Evolutionary conservation across 2,888 invertebrate genomes (phyloP), one percentile per base, ranked within the genome.

Genomic region (Kuschelorhynchus macadamiae): DNA sequence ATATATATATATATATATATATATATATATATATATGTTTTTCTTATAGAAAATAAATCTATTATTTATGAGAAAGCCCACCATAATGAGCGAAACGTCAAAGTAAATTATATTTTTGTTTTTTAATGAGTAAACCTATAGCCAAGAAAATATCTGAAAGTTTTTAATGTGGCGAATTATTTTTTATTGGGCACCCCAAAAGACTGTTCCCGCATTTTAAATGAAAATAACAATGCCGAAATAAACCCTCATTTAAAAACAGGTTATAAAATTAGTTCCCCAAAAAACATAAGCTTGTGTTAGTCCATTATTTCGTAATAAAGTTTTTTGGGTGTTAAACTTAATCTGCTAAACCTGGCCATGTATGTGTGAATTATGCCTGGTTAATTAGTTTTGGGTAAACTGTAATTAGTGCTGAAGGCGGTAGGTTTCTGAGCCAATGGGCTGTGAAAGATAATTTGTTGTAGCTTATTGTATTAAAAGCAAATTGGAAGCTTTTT

Each of bases 311-410:
- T 25, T 21, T 49, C 11, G 49, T 25, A 49, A 49, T 49, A 25
- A 49, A 25, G 25, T 49, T 49, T 49, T 49, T 49, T 21, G 46
- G n/a, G 12, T 8, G 25, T 49, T 18, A 25, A 25, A 25, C 25
- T 25, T 5, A 25, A 25, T 7, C 49, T n/a, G 25, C 30, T 21
- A 39, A 39, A 39, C 41, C 16, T n/a, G 41, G 16, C 41, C 41
- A 16, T 39, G 41, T 39, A n/a, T 25, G 49, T 8, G 12, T 12
- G 25, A 25, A 46, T 46, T 46, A 17, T 46, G 21, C 12, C 25
- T 25, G 25, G 7, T 49, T 49, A 49, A 49, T 49, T 14, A 49
- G 49, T 49, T 49, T 30, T 25, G 25, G 49, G 49, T 30, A 21
- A 30, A n/a, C 25, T n/a, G 8, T 49, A 49, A 49, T 49, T 49